These are phyloP conservation scores for Pristionchus arcanus DNA, from an alignment of 2,888 invertebrate species.

Conservation along the genomic window DNA sequence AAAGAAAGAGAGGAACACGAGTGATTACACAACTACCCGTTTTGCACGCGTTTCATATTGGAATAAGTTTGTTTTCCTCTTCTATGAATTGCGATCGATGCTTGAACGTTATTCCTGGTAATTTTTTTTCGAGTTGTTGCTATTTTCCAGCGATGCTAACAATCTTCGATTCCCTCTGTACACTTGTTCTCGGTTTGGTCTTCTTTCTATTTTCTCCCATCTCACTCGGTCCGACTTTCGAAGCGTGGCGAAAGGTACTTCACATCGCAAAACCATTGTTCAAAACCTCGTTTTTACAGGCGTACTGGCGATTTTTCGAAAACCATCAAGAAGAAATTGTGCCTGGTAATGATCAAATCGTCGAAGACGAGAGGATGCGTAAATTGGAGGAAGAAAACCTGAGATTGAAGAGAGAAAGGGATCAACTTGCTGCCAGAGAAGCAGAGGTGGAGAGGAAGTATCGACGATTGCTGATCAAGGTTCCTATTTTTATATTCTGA, in stretches of 20 bases:
- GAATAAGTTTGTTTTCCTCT: too few relatives aligned
- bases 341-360: neutral
- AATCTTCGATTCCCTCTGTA: neutral
- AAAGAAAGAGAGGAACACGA: neutral
- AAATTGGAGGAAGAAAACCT: neutral
- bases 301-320: neutral
- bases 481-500: neutral
- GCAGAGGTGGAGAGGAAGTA: neutral
- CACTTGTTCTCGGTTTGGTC: neutral
- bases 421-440: neutral
- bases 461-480: neutral
- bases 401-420: neutral
- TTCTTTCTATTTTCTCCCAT: neutral
- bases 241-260: neutral
- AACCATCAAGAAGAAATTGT: too few relatives aligned
- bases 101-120: too few relatives aligned
- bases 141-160: neutral
- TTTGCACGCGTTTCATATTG: neutral
- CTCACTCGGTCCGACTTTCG: neutral
- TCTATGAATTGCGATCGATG: too few relatives aligned
- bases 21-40: neutral
- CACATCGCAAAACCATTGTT: too few relatives aligned
- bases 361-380: neutral
- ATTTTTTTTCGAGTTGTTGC: too few relatives aligned
- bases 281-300: neutral